Evolutionary conservation across 1,140 invertebrate genomes (phyloP).

Genomic region (Procambarus virginalis): DNA sequence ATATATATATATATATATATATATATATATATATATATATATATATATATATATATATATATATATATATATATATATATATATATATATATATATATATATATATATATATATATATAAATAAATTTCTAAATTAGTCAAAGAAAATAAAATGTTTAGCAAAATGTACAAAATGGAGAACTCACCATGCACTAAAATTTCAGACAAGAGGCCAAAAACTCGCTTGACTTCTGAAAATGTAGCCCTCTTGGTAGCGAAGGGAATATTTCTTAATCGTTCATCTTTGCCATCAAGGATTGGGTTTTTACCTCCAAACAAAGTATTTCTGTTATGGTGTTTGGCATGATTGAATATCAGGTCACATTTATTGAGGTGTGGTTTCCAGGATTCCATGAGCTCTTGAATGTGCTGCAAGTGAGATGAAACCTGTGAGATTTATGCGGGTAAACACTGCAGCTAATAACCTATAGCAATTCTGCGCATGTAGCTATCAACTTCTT

Average conservation of each 20-base stretch:
- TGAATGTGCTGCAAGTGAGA: slow-evolving; percentile 83
- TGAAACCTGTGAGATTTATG: no score
- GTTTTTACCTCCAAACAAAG: slow-evolving; percentile 85
- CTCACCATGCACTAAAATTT: slow-evolving; percentile 84
- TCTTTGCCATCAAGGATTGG: slow-evolving; percentile 79
- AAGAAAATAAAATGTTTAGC: neutral
- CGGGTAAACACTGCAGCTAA: no score
- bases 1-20: no score
- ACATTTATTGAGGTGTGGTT: slow-evolving; percentile 80
- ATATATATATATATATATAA: neutral
- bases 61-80: no score
- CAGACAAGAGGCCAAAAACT: slow-evolving; percentile 83
- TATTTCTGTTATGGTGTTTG: slow-evolving; percentile 82
- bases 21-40: neutral
- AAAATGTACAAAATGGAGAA: neutral
- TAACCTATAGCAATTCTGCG: no score
- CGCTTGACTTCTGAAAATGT: slow-evolving; percentile 87
- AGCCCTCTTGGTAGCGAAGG: slow-evolving; percentile 87
- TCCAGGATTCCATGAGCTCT: slow-evolving; percentile 84
- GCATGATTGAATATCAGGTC: slow-evolving; percentile 87
- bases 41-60: neutral
- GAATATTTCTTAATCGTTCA: slow-evolving; percentile 84
- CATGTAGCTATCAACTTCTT: no score
- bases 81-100: no score
- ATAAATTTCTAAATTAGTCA: neutral